A percentile compares a stretch with the other conserved stretches of the same genome.
Conservation (phyloP, 2,888 invertebrate species). For the Cosmorhoe ocellata region DNA sequence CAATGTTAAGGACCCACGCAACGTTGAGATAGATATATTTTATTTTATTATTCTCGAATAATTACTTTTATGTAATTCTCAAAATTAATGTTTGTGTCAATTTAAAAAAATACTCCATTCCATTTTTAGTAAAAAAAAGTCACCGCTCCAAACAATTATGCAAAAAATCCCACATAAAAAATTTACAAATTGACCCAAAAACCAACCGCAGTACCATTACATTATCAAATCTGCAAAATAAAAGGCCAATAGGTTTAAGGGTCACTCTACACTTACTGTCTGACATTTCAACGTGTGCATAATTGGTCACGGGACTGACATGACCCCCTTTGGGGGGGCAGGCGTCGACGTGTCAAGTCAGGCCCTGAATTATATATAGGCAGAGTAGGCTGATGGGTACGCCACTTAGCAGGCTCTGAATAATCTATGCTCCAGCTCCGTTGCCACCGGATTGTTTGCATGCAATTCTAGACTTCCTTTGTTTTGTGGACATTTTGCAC, state of each 20-base stretch:
- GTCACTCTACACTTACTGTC: slow-evolving; percentile 71
- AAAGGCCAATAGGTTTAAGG: slow-evolving; percentile 80
- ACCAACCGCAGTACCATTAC: slow-evolving; percentile 34
- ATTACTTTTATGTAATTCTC: too few species aligned
- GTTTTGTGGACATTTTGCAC: slow-evolving; percentile 15
- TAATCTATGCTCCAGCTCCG: slow-evolving; percentile 65
- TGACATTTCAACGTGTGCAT: slow-evolving; percentile 77
- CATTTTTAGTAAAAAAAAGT: slow-evolving; percentile 1
- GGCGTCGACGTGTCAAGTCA: slow-evolving; percentile 80
- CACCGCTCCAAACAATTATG: slow-evolving; percentile 1
- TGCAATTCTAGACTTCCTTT: slow-evolving; percentile 40
- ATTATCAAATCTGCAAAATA: slow-evolving; percentile 55
- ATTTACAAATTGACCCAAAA: slow-evolving; percentile 32
- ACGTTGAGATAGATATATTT: too few species aligned
- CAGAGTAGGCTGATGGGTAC: slow-evolving; percentile 71
- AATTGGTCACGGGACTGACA: slow-evolving; percentile 77
- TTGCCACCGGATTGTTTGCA: slow-evolving; percentile 53
- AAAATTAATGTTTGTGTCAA: too few species aligned
- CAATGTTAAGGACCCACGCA: too few species aligned
- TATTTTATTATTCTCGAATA: too few species aligned
- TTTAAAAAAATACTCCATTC: too few species aligned
- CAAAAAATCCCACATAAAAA: slow-evolving; percentile 21
- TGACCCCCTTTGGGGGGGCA: slow-evolving; percentile 50
- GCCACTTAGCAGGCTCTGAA: slow-evolving; percentile 75
- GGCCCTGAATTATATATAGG: slow-evolving; percentile 74